A percentile compares a stretch with the other conserved stretches of the same genome.
These are phyloP conservation scores for Parazoanthus swiftii DNA, from an alignment of 92 coral and sea anemone genomes.

Conservation along the genomic window DNA sequence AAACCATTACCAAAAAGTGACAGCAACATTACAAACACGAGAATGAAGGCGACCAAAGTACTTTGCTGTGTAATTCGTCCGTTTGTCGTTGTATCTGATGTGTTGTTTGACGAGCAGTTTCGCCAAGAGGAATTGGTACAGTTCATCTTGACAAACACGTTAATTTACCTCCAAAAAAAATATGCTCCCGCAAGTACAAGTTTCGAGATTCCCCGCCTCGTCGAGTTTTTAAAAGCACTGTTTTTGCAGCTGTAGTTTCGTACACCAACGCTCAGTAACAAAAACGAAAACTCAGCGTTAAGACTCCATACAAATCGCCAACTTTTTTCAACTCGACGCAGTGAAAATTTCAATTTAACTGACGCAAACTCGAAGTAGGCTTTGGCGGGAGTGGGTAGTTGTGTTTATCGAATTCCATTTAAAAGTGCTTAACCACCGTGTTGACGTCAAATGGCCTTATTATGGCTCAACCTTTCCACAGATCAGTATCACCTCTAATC, in stretches of 20 bases:
- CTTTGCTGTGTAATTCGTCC: not conserved
- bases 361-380: not conserved
- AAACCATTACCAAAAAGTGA: slow-evolving; percentile 75
- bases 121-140: not conserved
- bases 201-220: not conserved
- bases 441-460: not conserved
- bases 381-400: not conserved
- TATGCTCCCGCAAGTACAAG: not conserved
- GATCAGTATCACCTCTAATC: too few relatives aligned
- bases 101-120: not conserved
- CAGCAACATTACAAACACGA: slow-evolving; percentile 57
- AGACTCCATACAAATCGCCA: not conserved
- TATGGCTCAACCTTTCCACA: not conserved
- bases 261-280: not conserved
- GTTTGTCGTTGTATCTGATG: not conserved
- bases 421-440: not conserved
- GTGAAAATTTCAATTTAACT: not conserved
- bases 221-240: not conserved
- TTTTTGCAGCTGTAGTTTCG: slow-evolving; percentile 19
- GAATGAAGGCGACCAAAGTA: slow-evolving; percentile 1
- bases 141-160: not conserved
- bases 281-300: not conserved
- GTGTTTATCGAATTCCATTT: slow-evolving; percentile 5
- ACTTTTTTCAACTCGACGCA: not conserved
- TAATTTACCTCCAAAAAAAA: not conserved